Conservation (phyloP, 2,888 invertebrate species). For the Scrobipalpa atriplicella region DNA sequence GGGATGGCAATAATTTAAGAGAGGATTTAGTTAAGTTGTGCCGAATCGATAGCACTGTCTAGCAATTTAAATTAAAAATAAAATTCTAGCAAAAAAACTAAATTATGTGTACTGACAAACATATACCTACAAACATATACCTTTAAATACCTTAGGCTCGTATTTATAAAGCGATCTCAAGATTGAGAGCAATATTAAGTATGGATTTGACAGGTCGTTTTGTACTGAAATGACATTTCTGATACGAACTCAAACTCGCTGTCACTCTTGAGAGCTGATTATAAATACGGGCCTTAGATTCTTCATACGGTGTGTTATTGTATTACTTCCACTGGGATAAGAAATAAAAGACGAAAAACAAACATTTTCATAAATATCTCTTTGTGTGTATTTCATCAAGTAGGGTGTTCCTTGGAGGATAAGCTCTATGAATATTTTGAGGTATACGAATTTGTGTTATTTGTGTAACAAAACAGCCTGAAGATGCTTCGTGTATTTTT, state of each 20-base stretch:
- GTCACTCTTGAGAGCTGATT: no score
- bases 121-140: background rate
- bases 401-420: slow-evolving; percentile 56
- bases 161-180: no score
- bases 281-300: no score
- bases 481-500: slow-evolving; percentile 44
- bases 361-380: slow-evolving; percentile 58
- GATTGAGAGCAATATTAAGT: no score
- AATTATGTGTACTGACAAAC: background rate
- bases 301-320: slow-evolving; percentile 2
- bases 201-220: no score
- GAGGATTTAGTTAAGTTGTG: no score
- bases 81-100: no score
- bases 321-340: slow-evolving; percentile 23
- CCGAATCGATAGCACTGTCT: no score
- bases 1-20: no score
- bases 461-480: slow-evolving; percentile 36
- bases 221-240: no score
- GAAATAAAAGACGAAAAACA: slow-evolving; percentile 47
- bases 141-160: background rate
- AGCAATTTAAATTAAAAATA: no score
- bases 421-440: slow-evolving; percentile 70
- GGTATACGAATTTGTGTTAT: slow-evolving; percentile 56
- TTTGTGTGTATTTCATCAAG: slow-evolving; percentile 62
- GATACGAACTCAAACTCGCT: no score